Evolutionary conservation across 2,797 vertebrate species (phyloP).

Genomic region (Hapalemur alaotrensis): DNA sequence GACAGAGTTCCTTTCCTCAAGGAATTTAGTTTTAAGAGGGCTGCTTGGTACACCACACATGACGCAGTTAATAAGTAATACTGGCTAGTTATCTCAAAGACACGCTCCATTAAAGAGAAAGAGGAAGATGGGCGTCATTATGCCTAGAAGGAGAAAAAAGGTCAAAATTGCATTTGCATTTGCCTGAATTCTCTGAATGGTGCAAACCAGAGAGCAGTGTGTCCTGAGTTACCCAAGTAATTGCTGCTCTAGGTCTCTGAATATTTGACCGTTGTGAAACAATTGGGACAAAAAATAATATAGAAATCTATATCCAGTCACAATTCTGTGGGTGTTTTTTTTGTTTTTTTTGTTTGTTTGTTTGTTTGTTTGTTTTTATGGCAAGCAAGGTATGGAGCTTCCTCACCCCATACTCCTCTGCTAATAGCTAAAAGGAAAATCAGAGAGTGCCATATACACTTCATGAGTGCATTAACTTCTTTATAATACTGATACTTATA

Average conservation of each 20-base stretch:
- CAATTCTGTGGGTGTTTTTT: background rate
- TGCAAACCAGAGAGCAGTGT: background rate
- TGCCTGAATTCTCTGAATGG: conserved; percentile 1
- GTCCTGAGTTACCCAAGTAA: background rate
- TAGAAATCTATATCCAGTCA: background rate
- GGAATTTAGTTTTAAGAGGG: background rate
- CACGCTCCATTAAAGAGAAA: background rate
- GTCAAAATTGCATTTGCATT: background rate
- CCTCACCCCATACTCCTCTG: background rate
- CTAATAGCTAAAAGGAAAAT: conserved; percentile 46
- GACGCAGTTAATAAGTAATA: background rate
- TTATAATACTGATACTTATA: conserved; percentile 33
- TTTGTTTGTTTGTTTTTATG: background rate
- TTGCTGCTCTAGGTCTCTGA: background rate
- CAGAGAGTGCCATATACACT: conserved; percentile 17
- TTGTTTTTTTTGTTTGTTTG: background rate
- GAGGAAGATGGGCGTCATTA: background rate
- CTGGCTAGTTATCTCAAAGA: background rate
- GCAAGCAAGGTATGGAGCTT: background rate
- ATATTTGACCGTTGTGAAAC: conserved; percentile 19
- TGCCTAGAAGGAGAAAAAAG: background rate
- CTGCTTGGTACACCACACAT: background rate
- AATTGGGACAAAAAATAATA: background rate
- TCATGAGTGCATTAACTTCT: conserved; percentile 59
- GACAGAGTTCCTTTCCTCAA: background rate